phyloP scores from a whole-genome alignment of 2,888 invertebrate species.

The Agonum fuliginosum region DNA sequence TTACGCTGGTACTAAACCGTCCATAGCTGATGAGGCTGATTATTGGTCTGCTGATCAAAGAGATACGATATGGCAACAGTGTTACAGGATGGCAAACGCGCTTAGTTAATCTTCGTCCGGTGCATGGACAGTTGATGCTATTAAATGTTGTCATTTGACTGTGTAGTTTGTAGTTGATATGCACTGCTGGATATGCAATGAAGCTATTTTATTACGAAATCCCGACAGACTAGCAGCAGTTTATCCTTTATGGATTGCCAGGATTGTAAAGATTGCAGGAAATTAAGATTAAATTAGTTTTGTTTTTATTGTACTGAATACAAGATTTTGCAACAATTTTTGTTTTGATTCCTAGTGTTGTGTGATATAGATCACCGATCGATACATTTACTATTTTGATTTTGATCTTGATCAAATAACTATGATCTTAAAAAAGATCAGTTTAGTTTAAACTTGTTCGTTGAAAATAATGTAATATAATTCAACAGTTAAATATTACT shows the following conservation, averaged over 20 bases:
- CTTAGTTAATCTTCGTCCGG: slow-evolving; percentile 21
- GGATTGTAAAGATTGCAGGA: not conserved
- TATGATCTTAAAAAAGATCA: too few species aligned
- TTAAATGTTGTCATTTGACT: slow-evolving; percentile 6
- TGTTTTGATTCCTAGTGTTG: too few species aligned
- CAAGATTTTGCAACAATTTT: not conserved
- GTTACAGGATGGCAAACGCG: slow-evolving; percentile 10
- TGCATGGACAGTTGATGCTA: slow-evolving; percentile 10
- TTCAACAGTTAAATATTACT: too few species aligned
- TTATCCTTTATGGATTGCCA: not conserved
- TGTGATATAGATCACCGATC: too few species aligned
- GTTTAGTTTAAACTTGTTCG: too few species aligned
- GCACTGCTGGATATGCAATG: not conserved
- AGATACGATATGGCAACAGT: slow-evolving; percentile 26
- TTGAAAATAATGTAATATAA: too few species aligned
- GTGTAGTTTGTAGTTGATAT: not conserved
- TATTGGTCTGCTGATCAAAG: slow-evolving; percentile 23
- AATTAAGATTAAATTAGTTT: not conserved
- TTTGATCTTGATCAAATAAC: too few species aligned
- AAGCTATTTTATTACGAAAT: not conserved
- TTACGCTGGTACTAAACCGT: slow-evolving; percentile 4
- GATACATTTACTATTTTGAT: too few species aligned
- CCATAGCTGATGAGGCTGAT: slow-evolving; percentile 12
- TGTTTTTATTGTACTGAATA: too few species aligned
- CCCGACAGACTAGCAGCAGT: not conserved